Evolutionary conservation across 2,113 vertebrate species (phyloP).

Genomic region (Mustelus asterias): DNA sequence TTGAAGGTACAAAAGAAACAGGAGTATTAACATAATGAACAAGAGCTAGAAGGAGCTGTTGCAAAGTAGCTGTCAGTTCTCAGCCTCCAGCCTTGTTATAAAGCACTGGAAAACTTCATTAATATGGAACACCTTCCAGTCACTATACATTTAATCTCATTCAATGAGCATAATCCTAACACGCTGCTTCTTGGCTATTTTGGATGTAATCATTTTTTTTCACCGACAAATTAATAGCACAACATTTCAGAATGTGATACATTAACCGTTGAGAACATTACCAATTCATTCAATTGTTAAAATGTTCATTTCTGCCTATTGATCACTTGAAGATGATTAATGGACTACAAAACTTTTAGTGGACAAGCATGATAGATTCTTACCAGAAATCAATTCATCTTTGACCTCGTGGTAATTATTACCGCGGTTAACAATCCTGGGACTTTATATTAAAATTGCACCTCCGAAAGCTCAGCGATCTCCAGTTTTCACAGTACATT

Average conservation of each 20-base stretch:
- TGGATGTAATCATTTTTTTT: conserved; percentile 17
- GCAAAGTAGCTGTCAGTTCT: conserved; percentile 25
- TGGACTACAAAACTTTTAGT: background rate
- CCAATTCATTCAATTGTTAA: conserved; percentile 8
- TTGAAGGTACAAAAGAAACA: conserved; percentile 4
- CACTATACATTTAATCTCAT: conserved; percentile 24
- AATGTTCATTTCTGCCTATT: conserved; percentile 4
- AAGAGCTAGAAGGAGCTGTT: background rate
- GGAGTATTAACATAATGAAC: conserved; percentile 26
- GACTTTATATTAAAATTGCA: background rate
- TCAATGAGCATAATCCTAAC: background rate
- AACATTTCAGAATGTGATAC: background rate
- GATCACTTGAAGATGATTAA: conserved; percentile 18
- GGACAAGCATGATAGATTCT: conserved; percentile 1
- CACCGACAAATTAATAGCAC: conserved; percentile 5
- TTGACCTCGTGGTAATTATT: conserved; percentile 2
- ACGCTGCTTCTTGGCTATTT: conserved; percentile 26
- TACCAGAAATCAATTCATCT: conserved; percentile 25
- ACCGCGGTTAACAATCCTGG: background rate
- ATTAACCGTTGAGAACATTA: conserved; percentile 1
- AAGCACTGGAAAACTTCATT: conserved; percentile 20
- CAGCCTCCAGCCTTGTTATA: background rate
- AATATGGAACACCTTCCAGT: conserved; percentile 21
- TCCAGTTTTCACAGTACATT: background rate
- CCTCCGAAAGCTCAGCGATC: no score